Evolutionary conservation across 2,888 invertebrate genomes (phyloP), one percentile per base, ranked within the genome.

Genomic region (Ichneumoninae sp.): DNA sequence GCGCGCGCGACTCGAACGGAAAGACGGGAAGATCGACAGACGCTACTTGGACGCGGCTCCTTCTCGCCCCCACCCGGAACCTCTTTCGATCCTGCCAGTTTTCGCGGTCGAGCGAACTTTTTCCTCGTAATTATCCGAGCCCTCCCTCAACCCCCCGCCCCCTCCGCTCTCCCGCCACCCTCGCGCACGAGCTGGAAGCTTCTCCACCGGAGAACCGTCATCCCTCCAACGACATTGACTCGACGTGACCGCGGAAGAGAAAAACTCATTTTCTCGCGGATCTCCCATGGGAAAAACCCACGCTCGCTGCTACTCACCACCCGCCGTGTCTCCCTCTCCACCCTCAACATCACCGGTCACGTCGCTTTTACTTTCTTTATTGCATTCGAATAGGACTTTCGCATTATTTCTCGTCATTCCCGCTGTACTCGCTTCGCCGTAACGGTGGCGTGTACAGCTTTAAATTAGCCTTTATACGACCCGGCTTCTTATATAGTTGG

Each of bases 231-330:
- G 80, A 79, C 74, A 74, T 83, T 83, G 63, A 83, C 70, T 80
- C 76, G 68, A 73, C 75, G 70, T 73, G 80, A 80, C 83, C 57
- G 60, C 70, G 69, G 26, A 22, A 65, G 63, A 68, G 80, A 57
- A 75, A 79, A 83, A 77, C 81, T 83, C 81, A 83, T 83, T 77
- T 81, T 81, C 77, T 63, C 71, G 50, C 81, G 44, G 52, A 70
- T 81, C 73, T 77, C 80, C 77, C 77, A 2, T 66, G 81, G 26
- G 83, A 81, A 73, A 63, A 30, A 57, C 36, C 47, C 30, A 52
- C 19, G 16, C 63, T 74, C 63, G 2, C n/a, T 26, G 3, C 30
- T 36, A 36, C 36, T 66, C 40, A 19, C 7, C 66, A 1, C 26
- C 13, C 44, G 30, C 30, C 40, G 0, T 60, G 7, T 60, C 6